Base-by-base conservation (phyloP, 2,888 invertebrate genomes). In the Lithophane socia region DNA sequence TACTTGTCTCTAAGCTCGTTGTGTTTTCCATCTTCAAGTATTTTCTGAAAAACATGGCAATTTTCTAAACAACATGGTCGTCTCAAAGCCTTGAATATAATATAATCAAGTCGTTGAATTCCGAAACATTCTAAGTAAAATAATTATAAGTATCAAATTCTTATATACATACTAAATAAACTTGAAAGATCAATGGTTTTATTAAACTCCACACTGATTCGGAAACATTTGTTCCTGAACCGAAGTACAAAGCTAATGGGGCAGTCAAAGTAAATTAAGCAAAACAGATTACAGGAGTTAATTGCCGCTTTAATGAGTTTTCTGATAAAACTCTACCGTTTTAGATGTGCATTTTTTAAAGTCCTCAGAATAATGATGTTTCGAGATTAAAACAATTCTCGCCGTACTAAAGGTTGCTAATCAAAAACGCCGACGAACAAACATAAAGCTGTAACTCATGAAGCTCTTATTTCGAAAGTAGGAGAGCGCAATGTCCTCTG, bases 351-450 rank as follows among this genome's bases (percentile, higher is more conserved):
- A 71, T 78, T 86, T 86, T 82, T 81, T 67, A 56, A 79, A 83
- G 64, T 66, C 72, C 73, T 77, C 66, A 49, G 37, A 78, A 80
- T 84, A 86, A 86, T 87, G 87, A 88, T 89, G 85, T 85, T 89
- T 80, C 68, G 63, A 91, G 83, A 89, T 88, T 89, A 89, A 91
- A 92, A 91, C 91, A 91, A 91, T 92, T 92, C 90, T 89, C 87
- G 82, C 79, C 80, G 81, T 87, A 89, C 86, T 89, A 87, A 90
- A 90, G 85, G 84, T 84, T 88, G 87, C 90, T 92, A 92, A 93
- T 92, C 91, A 93, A 93, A 92, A 89, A 90, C 76, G 81, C 91
- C 90, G 90, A 79, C 84, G 64, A 52, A 68, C 78, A 85, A 77
- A 79, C 74, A 58, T 75, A 42, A 67, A 69, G 37, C 52, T 73